Evolutionary conservation across 2,888 invertebrate genomes (phyloP), one percentile per base, ranked within the genome.

Genomic region (Oscheius myriophilus): DNA sequence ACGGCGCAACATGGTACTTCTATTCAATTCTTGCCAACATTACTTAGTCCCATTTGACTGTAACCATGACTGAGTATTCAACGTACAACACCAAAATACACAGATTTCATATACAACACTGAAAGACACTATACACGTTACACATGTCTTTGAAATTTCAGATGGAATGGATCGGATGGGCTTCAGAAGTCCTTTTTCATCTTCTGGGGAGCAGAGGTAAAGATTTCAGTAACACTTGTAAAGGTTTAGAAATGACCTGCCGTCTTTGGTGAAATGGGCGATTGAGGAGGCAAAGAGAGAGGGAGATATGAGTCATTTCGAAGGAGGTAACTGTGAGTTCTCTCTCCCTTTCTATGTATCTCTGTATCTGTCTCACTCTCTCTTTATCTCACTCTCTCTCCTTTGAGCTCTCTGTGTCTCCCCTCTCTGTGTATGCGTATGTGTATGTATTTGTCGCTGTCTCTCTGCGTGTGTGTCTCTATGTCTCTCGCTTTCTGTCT

Each of bases 221-320:
- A 33, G 33, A 9, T 33, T 33, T 33, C 9, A 9, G 16, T 3
- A 46, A 7, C 11, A 11, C 3, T 46, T 18, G 3, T 3, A 46
- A 12, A 46, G 18, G 12, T 46, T 46, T 12, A 33, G 46, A 4
- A 18, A 46, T 46, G 46, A 46, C 4, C 9, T 33, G 33, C 33
- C 33, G 9, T 33, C 33, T 3, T 3, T 9, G 3, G 9, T 61
- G 1, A 26, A 42, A 39, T 12, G 26, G 16, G 66, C 66, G 1
- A 33, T 66, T 45, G 57, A 46, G 49, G 46, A 57, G 18, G 66
- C 66, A 21, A 45, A 53, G 12, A 39, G 33, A 7, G 53, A 53
- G 23, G 46, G 45, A 18, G 33, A 54, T 33, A 53, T 2, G 16
- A 53, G 21, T 21, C 21, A 53, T 25, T 18, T 18, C 2, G 39